phyloP scores from a whole-genome alignment of 2,888 invertebrate species.

The Dendrolimus houi region DNA sequence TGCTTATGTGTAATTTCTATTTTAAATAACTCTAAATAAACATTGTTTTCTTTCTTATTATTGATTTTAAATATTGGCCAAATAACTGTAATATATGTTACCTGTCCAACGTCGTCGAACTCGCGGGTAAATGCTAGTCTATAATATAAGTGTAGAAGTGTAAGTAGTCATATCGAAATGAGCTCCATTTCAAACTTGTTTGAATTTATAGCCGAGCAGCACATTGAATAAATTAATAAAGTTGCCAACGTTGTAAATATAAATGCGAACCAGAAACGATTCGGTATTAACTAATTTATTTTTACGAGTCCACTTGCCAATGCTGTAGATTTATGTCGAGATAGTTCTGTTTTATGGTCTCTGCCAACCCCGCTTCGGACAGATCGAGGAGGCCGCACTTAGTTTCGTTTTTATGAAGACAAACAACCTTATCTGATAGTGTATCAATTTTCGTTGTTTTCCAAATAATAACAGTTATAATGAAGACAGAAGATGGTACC shows the following conservation, averaged over 20 bases:
- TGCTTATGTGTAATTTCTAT: too few relatives aligned
- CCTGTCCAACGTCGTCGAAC: too few relatives aligned
- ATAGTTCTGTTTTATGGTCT: constrained; percentile 23
- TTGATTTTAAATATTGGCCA: too few relatives aligned
- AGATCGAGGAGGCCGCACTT: not conserved
- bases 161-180: too few relatives aligned
- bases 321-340: constrained; percentile 20
- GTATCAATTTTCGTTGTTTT: constrained; percentile 17
- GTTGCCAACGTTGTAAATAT: not conserved
- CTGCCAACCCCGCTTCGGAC: constrained; percentile 10
- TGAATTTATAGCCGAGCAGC: not conserved
- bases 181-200: too few relatives aligned
- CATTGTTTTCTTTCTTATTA: too few relatives aligned
- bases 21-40: too few relatives aligned
- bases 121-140: too few relatives aligned
- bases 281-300: constrained; percentile 26
- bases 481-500: too few relatives aligned
- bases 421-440: constrained; percentile 14
- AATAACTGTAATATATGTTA: too few relatives aligned
- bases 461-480: too few relatives aligned
- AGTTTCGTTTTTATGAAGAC: constrained; percentile 3
- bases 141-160: too few relatives aligned
- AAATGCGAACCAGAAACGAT: constrained; percentile 7
- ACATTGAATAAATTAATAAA: not conserved
- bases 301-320: constrained; percentile 22